phyloP scores from a whole-genome alignment of 2,797 vertebrate genomes.

The Eospalax fontanierii region DNA sequence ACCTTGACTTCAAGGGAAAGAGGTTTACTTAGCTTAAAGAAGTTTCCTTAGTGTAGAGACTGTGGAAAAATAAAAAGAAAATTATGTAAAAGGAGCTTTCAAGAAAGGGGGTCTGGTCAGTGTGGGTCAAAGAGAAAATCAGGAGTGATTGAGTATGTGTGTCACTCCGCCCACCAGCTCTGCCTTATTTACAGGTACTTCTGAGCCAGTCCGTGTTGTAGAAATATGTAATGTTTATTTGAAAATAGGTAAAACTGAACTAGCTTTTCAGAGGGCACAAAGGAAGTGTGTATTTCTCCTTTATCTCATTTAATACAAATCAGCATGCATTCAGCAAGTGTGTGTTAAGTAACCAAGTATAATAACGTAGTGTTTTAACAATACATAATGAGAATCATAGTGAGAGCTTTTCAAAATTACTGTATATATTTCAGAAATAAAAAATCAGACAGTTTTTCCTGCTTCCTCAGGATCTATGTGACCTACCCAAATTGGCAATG shows the following conservation, averaged over 20 bases:
- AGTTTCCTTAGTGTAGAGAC: neutral
- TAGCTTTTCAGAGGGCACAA: neutral
- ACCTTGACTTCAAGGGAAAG: neutral
- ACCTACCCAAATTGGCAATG: neutral
- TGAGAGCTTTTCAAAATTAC: neutral
- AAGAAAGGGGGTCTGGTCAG: fast-evolving
- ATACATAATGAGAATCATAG: neutral
- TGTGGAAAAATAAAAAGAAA: neutral
- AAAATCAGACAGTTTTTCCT: neutral
- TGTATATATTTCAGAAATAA: neutral
- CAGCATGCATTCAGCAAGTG: neutral
- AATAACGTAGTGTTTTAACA: neutral
- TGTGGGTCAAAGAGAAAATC: neutral
- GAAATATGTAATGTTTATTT: neutral
- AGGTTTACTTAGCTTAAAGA: neutral
- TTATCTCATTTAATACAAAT: slow-evolving; percentile 21
- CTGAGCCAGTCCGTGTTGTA: neutral
- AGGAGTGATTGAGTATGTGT: fast-evolving
- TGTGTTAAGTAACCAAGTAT: neutral
- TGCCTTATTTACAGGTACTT: neutral
- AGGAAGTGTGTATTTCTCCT: neutral
- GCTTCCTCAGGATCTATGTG: neutral
- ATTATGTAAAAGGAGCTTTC: too few relatives aligned
- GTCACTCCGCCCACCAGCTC: neutral
- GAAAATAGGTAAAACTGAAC: slow-evolving; percentile 14